A percentile compares a stretch with the other conserved stretches of the same genome.
phyloP scores from a whole-genome alignment of 2,888 invertebrate species.

The Pheosia tremula region DNA sequence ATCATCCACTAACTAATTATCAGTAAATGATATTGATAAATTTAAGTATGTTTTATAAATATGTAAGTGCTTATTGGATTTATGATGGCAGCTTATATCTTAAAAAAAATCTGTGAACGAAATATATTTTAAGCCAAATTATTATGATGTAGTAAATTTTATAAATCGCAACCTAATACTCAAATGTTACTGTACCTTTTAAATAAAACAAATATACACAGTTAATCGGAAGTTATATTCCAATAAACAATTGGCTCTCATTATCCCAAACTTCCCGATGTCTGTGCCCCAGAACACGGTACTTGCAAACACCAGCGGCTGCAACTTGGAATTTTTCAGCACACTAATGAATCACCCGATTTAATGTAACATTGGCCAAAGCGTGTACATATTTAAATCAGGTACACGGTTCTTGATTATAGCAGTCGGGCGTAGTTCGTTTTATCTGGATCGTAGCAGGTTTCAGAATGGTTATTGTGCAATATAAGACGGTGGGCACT shows the following conservation, averaged over 20 bases:
- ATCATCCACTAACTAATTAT: no score
- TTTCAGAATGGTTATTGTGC: slow-evolving; percentile 40
- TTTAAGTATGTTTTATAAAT: no score
- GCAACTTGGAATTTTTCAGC: slow-evolving; percentile 39
- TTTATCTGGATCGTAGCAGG: slow-evolving; percentile 46
- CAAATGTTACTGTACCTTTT: no score
- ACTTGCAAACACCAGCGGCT: slow-evolving; percentile 27
- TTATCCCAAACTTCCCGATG: slow-evolving; percentile 40
- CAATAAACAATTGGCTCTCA: slow-evolving; percentile 35
- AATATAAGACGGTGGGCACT: slow-evolving; percentile 23
- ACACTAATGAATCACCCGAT: slow-evolving; percentile 62
- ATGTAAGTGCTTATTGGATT: no score
- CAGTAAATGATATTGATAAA: no score
- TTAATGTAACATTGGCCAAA: slow-evolving; percentile 44
- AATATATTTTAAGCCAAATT: no score
- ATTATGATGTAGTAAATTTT: no score
- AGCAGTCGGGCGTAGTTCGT: slow-evolving; percentile 33
- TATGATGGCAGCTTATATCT: no score
- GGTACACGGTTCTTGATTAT: slow-evolving; percentile 64
- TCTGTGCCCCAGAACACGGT: slow-evolving; percentile 24
- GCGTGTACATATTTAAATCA: slow-evolving; percentile 70
- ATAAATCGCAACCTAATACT: no score
- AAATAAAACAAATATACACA: no score
- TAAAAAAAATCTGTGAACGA: no score
- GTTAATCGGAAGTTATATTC: background rate